Conservation (phyloP, 2,888 invertebrate species). For the Cataglyphis cursor region DNA sequence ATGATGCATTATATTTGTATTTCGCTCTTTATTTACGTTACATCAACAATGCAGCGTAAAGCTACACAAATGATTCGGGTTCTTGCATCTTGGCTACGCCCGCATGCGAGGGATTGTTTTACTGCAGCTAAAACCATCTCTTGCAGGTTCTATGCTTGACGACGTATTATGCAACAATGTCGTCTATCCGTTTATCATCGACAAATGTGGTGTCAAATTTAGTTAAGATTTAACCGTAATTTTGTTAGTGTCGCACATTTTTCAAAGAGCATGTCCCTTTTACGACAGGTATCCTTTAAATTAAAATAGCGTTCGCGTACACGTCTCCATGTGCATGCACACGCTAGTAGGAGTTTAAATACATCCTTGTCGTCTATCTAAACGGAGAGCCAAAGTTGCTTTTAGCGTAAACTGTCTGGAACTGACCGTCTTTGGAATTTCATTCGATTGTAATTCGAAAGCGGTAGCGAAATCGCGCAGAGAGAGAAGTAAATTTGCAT, state of each 20-base stretch:
- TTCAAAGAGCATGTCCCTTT: background rate
- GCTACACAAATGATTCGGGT: slow-evolving; percentile 3
- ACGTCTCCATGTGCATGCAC: background rate
- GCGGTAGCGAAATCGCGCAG: background rate
- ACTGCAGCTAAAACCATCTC: slow-evolving; percentile 18
- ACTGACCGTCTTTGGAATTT: slow-evolving; percentile 14
- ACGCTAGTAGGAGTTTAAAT: background rate
- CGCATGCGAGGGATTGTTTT: slow-evolving; percentile 5
- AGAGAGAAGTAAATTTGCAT: slow-evolving; percentile 25
- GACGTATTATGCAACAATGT: slow-evolving; percentile 17
- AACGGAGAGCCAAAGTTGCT: background rate
- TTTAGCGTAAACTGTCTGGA: background rate
- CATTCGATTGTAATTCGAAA: slow-evolving; percentile 5
- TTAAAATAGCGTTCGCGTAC: background rate
- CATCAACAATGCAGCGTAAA: slow-evolving; percentile 3
- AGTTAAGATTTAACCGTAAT: background rate
- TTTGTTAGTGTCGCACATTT: background rate
- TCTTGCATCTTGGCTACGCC: background rate
- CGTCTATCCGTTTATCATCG: background rate
- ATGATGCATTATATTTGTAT: background rate
- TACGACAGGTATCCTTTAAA: background rate
- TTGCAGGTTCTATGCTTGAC: background rate
- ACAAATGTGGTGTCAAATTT: slow-evolving; percentile 5
- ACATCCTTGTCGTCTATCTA: background rate
- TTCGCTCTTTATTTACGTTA: background rate